These are phyloP conservation scores for Herpailurus yagouaroundi DNA, from an alignment of 2,113 vertebrate species.

Conservation along the genomic window DNA sequence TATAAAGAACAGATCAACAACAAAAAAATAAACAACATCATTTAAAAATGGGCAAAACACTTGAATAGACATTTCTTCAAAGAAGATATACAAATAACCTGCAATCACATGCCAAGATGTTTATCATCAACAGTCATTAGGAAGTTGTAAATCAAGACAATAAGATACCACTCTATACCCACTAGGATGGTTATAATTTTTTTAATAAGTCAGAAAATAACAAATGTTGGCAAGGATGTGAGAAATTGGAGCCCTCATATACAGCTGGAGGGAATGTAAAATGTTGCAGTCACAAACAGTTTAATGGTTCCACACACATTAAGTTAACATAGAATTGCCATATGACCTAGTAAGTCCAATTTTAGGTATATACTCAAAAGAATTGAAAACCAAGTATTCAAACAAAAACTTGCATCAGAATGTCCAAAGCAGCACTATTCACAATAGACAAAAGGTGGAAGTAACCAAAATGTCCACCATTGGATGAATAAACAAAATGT, in stretches of 20 bases:
- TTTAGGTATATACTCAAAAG: background rate
- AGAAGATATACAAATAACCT: background rate
- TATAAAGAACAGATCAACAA: background rate
- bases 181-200: background rate
- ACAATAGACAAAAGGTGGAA: background rate
- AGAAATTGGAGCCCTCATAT: background rate
- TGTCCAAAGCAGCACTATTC: background rate
- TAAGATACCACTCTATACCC: background rate
- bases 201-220: background rate
- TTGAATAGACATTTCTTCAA: background rate
- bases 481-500: background rate
- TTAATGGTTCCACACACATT: background rate
- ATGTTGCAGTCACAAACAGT: background rate
- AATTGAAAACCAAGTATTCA: background rate
- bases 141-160: background rate
- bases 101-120: background rate
- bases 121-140: background rate
- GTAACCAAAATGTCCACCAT: background rate
- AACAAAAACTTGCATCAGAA: background rate
- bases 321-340: background rate
- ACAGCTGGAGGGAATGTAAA: background rate
- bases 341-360: background rate
- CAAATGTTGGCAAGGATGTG: background rate
- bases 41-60: background rate
- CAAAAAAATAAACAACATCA: background rate